phyloP scores from a whole-genome alignment of 2,113 vertebrate species.

The Heterotis niloticus region DNA sequence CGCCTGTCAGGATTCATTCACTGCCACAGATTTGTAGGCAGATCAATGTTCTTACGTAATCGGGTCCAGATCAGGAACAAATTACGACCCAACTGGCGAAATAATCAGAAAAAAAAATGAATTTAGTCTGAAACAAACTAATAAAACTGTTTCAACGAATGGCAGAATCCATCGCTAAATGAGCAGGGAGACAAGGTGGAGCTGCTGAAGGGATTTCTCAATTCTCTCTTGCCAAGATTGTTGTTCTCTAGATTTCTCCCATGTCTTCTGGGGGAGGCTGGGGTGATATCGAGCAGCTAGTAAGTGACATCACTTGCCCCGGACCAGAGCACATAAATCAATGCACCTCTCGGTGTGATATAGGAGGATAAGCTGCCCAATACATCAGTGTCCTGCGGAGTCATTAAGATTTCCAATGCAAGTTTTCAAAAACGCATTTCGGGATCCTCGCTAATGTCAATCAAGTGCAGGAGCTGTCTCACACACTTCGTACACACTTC shows the following conservation, averaged over 20 bases:
- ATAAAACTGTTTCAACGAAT: not conserved
- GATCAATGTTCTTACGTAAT: not conserved
- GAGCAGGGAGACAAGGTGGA: not conserved
- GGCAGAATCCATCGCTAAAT: not conserved
- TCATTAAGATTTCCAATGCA: conserved; percentile 26
- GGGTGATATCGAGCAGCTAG: conserved; percentile 11
- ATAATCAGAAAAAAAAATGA: not conserved
- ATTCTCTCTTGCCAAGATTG: conserved; percentile 4
- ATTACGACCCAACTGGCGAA: not conserved
- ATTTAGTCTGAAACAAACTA: conserved; percentile 1
- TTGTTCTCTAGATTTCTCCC: not conserved
- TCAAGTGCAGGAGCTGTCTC: not conserved
- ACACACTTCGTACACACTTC: not conserved
- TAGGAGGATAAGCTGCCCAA: conserved; percentile 7
- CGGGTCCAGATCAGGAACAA: not conserved
- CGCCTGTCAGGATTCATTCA: conserved; percentile 10
- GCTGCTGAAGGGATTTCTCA: conserved; percentile 7
- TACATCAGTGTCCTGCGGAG: conserved; percentile 14
- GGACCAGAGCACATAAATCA: conserved; percentile 10
- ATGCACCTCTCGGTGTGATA: conserved; percentile 3
- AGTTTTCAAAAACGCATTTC: conserved; percentile 14
- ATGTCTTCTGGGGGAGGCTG: not conserved
- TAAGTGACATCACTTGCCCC: conserved; percentile 3
- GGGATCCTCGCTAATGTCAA: not conserved
- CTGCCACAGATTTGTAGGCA: not conserved